phyloP scores from a whole-genome alignment of 2,888 invertebrate species.

The Megastigmus dorsalis region DNA sequence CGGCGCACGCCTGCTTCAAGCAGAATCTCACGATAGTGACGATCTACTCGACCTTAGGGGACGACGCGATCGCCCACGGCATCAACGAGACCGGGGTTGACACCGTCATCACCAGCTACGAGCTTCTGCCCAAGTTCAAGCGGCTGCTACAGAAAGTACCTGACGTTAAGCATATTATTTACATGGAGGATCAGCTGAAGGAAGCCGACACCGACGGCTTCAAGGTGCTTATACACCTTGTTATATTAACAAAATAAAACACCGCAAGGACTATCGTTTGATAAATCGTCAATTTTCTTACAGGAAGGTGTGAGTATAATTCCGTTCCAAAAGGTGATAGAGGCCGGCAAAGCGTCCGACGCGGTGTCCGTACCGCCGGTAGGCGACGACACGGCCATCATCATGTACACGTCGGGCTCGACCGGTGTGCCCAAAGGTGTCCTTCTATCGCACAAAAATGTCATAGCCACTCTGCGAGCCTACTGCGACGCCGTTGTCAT shows the following conservation, averaged over 20 bases:
- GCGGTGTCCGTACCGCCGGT: slow-evolving; percentile 77
- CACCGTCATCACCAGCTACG: slow-evolving; percentile 93
- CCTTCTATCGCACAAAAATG: slow-evolving; percentile 86
- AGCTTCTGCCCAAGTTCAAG: slow-evolving; percentile 93
- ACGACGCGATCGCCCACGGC: slow-evolving; percentile 96
- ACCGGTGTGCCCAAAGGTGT: slow-evolving; percentile 97
- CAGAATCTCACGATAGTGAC: slow-evolving; percentile 92
- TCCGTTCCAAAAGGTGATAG: slow-evolving; percentile 84
- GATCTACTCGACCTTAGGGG: slow-evolving; percentile 96
- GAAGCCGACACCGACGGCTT: slow-evolving; percentile 82
- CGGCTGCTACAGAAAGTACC: slow-evolving; percentile 84
- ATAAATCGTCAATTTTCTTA: no score
- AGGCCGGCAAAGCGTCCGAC: slow-evolving; percentile 75
- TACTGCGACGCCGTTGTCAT: slow-evolving; percentile 87
- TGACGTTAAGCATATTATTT: slow-evolving; percentile 86
- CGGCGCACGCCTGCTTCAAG: slow-evolving; percentile 96
- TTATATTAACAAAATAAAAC: no score
- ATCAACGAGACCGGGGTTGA: slow-evolving; percentile 97
- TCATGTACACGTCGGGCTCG: slow-evolving; percentile 99
- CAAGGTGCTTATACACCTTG: slow-evolving; percentile 77
- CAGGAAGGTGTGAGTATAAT: slow-evolving; percentile 81
- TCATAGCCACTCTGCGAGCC: slow-evolving; percentile 86
- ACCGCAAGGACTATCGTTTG: no score
- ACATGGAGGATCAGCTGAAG: slow-evolving; percentile 91
- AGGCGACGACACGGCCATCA: slow-evolving; percentile 90